These are phyloP conservation scores for Epizoanthus scotinus DNA, from an alignment of 92 coral and sea anemone genomes.

Conservation along the genomic window DNA sequence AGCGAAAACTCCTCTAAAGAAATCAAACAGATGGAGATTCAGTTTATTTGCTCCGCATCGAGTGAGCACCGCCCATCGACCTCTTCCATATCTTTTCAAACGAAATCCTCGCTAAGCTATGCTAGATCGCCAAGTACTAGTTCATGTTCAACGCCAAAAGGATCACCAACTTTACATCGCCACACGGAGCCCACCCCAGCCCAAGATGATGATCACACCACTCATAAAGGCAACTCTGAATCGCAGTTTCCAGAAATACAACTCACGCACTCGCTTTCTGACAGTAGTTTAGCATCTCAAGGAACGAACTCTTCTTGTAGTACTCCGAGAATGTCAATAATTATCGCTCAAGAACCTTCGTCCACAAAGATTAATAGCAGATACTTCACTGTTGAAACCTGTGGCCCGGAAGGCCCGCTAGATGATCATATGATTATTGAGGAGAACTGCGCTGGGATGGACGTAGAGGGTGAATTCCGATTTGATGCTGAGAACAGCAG, in stretches of 20 bases:
- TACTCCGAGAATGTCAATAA: conserved; percentile 83
- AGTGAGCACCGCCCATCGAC: conserved; percentile 31
- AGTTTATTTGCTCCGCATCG: conserved; percentile 22
- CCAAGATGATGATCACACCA: neutral
- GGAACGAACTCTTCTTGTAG: conserved; percentile 65
- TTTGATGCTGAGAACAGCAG: conserved; percentile 70
- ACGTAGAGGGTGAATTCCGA: conserved; percentile 79
- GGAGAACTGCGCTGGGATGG: conserved; percentile 63
- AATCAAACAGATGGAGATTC: conserved; percentile 25
- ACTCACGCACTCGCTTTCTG: conserved; percentile 12
- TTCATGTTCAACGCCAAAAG: conserved; percentile 24
- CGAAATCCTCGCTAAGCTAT: neutral
- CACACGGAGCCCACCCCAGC: neutral
- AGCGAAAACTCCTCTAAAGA: neutral
- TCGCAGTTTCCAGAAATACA: conserved; percentile 4
- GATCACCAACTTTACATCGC: conserved; percentile 8
- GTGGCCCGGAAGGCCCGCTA: conserved; percentile 50
- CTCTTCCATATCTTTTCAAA: conserved; percentile 18
- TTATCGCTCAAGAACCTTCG: conserved; percentile 84
- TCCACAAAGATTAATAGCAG: conserved; percentile 84
- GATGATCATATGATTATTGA: conserved; percentile 55
- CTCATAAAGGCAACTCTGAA: neutral
- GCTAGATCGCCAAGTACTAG: conserved; percentile 1
- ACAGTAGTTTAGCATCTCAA: conserved; percentile 41
- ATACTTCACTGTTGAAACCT: conserved; percentile 80